Evolutionary conservation across 2,113 vertebrate genomes (phyloP).

Genomic region (Sciurus niger): DNA sequence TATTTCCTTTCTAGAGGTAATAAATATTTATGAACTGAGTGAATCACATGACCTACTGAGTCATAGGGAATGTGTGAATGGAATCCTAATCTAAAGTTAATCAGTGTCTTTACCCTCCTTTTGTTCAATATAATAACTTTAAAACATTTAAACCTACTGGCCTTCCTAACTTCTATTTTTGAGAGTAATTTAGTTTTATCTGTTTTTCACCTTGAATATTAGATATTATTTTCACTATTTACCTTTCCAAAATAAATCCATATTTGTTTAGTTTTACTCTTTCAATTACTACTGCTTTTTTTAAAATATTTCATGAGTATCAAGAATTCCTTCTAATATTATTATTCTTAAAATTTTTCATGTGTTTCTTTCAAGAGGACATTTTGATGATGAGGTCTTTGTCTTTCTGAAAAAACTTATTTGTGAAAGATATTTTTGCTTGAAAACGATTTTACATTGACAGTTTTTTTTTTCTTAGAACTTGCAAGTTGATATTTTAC

Average conservation of each 20-base stretch:
- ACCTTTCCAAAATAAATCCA: not conserved
- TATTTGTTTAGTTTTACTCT: not conserved
- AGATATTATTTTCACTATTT: not conserved
- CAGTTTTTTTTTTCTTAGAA: not conserved
- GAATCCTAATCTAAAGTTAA: not conserved
- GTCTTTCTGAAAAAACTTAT: not conserved
- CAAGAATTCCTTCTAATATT: not conserved
- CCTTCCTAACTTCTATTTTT: not conserved
- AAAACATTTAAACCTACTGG: not conserved
- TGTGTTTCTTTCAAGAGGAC: not conserved
- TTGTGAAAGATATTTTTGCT: not conserved
- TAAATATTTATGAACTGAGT: not conserved
- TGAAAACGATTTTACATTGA: not conserved
- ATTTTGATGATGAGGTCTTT: not conserved
- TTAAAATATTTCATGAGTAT: not conserved
- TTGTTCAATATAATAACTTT: not conserved
- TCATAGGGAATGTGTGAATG: not conserved
- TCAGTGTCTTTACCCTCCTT: not conserved
- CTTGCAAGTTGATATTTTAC: not conserved
- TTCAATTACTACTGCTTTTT: not conserved
- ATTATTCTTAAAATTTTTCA: not conserved
- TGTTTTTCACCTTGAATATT: not conserved
- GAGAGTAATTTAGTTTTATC: conserved; percentile 7
- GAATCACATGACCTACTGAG: not conserved
- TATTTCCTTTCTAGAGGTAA: not conserved